A percentile compares a stretch with the other conserved stretches of the same genome.
Evolutionary conservation across 2,797 vertebrate genomes (phyloP).

Genomic region (Carapus acus): DNA sequence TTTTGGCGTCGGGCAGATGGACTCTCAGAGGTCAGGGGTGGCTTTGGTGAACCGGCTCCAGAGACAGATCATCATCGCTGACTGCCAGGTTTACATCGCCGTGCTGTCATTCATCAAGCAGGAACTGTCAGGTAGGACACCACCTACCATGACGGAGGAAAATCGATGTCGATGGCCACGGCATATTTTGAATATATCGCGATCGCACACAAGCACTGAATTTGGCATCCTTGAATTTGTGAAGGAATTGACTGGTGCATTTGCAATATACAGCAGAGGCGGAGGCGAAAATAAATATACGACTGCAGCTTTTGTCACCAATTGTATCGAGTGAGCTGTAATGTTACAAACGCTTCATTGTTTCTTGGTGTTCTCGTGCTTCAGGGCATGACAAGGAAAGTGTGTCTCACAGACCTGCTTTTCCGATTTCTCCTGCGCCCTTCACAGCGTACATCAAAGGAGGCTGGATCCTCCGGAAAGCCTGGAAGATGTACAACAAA

Average conservation of each 20-base stretch:
- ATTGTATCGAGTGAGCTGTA: no score
- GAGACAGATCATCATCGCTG: constrained; percentile 96
- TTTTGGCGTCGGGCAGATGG: constrained; percentile 71
- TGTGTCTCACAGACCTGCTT: constrained; percentile 8
- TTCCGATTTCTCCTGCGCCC: no score
- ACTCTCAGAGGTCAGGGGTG: constrained; percentile 80
- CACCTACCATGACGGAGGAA: background rate
- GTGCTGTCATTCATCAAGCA: constrained; percentile 97
- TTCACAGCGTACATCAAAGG: constrained; percentile 93
- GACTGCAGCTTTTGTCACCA: no score
- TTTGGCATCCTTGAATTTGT: no score
- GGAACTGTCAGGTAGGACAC: constrained; percentile 84
- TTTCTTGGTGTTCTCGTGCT: no score
- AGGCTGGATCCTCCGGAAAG: constrained; percentile 99
- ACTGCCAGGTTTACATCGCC: constrained; percentile 97
- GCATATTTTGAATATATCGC: no score
- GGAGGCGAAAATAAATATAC: no score
- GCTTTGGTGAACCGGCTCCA: constrained; percentile 88
- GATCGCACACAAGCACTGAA: no score
- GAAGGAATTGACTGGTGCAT: no score
- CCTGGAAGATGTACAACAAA: constrained; percentile 99
- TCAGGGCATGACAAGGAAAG: background rate
- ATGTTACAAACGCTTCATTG: no score
- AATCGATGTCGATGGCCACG: no score
- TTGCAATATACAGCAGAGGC: no score